A percentile compares a stretch with the other conserved stretches of the same genome.
These are phyloP conservation scores for Antheraea pernyi DNA, from an alignment of 1,140 invertebrate genomes.

Conservation along the genomic window DNA sequence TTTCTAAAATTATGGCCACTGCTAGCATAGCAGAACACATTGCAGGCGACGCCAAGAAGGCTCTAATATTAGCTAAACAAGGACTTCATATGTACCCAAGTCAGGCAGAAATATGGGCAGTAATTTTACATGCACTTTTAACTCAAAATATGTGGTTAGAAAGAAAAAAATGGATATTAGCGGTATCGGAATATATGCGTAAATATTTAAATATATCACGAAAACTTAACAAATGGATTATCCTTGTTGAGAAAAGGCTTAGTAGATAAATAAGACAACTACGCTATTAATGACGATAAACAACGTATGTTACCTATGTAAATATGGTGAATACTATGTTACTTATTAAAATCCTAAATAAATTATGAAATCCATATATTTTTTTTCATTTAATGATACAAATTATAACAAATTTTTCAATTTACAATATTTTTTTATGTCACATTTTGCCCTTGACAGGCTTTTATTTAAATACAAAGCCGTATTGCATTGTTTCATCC, in stretches of 20 bases:
- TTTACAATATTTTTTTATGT: no score
- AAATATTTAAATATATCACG: slow-evolving; percentile 50
- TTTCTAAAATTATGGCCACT: slow-evolving; percentile 60
- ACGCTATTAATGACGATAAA: background rate
- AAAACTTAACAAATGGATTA: slow-evolving; percentile 56
- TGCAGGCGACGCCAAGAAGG: slow-evolving; percentile 49
- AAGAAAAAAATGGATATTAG: slow-evolving; percentile 52
- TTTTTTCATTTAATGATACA: no score
- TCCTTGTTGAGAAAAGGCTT: slow-evolving; percentile 60
- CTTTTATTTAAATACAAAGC: no score
- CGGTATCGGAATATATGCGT: slow-evolving; percentile 47
- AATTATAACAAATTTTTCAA: no score
- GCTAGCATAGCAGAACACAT: slow-evolving; percentile 66
- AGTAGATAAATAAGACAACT: slow-evolving; percentile 26
- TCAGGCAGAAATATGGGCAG: slow-evolving; percentile 64
- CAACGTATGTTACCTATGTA: background rate
- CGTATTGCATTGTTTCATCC: no score
- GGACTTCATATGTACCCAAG: slow-evolving; percentile 64
- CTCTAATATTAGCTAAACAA: slow-evolving; percentile 51
- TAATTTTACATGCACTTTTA: slow-evolving; percentile 53
- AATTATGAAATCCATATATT: no score
- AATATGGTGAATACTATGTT: background rate
- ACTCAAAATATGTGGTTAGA: slow-evolving; percentile 43
- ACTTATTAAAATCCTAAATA: no score
- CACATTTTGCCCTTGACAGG: no score